A percentile compares a stretch with the other conserved stretches of the same genome.
Evolutionary conservation across 1,140 invertebrate genomes (phyloP).

Genomic region (Diprion similis): DNA sequence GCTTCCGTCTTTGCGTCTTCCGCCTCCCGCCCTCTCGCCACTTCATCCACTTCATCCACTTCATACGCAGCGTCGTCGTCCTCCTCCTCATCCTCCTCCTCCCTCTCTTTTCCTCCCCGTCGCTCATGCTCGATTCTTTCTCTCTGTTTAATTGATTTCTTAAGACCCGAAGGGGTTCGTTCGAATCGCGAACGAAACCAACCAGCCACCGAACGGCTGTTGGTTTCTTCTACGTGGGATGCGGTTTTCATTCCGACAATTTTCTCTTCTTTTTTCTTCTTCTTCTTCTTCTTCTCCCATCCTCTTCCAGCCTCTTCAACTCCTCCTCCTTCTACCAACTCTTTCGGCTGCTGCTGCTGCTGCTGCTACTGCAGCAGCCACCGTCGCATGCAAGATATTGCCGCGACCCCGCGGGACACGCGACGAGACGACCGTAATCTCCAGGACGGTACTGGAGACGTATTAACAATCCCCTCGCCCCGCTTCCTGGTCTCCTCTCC

Average conservation of each 20-base stretch:
- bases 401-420: constrained; percentile 59
- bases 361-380: constrained; percentile 11
- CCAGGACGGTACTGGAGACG: constrained; percentile 54
- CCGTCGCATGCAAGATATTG: constrained; percentile 59
- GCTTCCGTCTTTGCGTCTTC: constrained; percentile 48
- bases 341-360: constrained; percentile 4
- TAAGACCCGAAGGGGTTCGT: constrained; percentile 56
- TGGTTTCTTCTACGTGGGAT: neutral
- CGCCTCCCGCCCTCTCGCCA: constrained; percentile 46
- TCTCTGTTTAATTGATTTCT: constrained; percentile 60
- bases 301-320: constrained; percentile 6
- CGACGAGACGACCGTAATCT: constrained; percentile 54
- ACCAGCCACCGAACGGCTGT: too few relatives aligned
- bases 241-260: constrained; percentile 25
- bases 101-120: constrained; percentile 15
- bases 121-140: constrained; percentile 19
- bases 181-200: constrained; percentile 40
- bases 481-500: constrained; percentile 32
- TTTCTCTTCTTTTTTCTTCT: neutral
- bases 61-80: constrained; percentile 37
- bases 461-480: constrained; percentile 56
- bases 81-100: constrained; percentile 20
- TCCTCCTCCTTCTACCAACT: constrained; percentile 5
- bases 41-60: constrained; percentile 50
- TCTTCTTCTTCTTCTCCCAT: constrained; percentile 16